Conservation (phyloP, 37 sponge, comb jelly and placozoan species). For the Haliclona indistincta region DNA sequence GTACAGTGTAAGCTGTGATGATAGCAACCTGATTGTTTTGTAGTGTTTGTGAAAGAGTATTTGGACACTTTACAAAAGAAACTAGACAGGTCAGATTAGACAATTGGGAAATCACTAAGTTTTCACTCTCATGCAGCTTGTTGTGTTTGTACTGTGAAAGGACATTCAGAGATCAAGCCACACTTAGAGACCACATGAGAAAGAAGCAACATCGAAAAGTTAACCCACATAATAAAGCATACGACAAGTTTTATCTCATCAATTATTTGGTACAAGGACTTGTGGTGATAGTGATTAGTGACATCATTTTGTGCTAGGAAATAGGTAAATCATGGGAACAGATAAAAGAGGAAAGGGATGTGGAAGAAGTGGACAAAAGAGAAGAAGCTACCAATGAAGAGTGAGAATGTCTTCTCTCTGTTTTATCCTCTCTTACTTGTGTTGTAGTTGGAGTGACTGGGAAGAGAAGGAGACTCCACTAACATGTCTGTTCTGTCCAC, state of each 20-base stretch:
- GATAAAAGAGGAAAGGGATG: slow-evolving; percentile 49
- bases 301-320: slow-evolving; percentile 25
- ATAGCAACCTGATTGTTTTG: neutral
- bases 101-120: neutral
- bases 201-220: slow-evolving; percentile 92
- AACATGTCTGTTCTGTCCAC: slow-evolving; percentile 64
- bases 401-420: neutral
- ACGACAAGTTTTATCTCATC: slow-evolving; percentile 89
- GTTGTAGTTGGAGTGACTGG: slow-evolving; percentile 59
- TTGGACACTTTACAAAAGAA: slow-evolving; percentile 51
- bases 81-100: slow-evolving; percentile 48
- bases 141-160: slow-evolving; percentile 90
- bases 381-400: neutral
- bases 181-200: slow-evolving; percentile 95
- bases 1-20: neutral
- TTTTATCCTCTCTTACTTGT: neutral
- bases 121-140: slow-evolving; percentile 20
- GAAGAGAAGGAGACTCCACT: slow-evolving; percentile 20
- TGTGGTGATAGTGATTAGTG: neutral
- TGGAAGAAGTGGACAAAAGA: slow-evolving; percentile 7
- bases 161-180: slow-evolving; percentile 69
- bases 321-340: slow-evolving; percentile 68
- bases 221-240: slow-evolving; percentile 71
- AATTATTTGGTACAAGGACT: slow-evolving; percentile 69
- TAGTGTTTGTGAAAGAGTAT: slow-evolving; percentile 78